Base-by-base conservation (phyloP, 1,140 invertebrate genomes). In the Telenomus remus region DNA sequence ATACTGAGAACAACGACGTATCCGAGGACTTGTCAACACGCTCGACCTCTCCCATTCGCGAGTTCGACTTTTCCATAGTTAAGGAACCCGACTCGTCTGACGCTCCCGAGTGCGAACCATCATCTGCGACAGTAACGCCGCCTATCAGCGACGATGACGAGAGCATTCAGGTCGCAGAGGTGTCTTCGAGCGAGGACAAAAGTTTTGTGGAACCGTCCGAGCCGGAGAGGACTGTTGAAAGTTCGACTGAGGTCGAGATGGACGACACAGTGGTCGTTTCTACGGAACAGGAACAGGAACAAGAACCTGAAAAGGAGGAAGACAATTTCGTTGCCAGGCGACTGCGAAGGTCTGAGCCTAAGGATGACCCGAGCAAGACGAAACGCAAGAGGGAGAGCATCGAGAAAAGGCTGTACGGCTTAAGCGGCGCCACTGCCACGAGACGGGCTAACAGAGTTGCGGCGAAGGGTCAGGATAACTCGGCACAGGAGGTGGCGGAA, bases 141-240 rank as follows among this genome's bases (percentile, higher is more conserved):
- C 27, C 15, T 35, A 2, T 8, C 15, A 39, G 1, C 2, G 43
- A 13, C 13, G 43, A 1, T 35, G 11, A 14, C 4, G 80, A 82
- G 34, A 81, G 79, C 50, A 83, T 86, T 35, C 84, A 86, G 49
- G 81, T 87, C 0, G 80, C 80, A 0, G 86, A 88, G 50, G 76
- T 86, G 15, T 86, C 84, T 0, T 87, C 86, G 0, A 84, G 83
- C 39, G 80, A 84, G 10, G 77, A 73, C 46, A 42, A 60, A 3
- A 80, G 81, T 0, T 11, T 11, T 68, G 72, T 15, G 12, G 16
- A 43, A 15, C 11, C 44, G 9, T 9, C 39, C 1, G 15, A 57
- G 4, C 12, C 33, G 7, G 16, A 47, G 8, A 47, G 39, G 35
- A 13, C 54, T 1, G 2, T 47, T 49, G 48, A n/a, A n/a, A 63